phyloP scores from a whole-genome alignment of 2,797 vertebrate genomes.

The Esox lucius region DNA sequence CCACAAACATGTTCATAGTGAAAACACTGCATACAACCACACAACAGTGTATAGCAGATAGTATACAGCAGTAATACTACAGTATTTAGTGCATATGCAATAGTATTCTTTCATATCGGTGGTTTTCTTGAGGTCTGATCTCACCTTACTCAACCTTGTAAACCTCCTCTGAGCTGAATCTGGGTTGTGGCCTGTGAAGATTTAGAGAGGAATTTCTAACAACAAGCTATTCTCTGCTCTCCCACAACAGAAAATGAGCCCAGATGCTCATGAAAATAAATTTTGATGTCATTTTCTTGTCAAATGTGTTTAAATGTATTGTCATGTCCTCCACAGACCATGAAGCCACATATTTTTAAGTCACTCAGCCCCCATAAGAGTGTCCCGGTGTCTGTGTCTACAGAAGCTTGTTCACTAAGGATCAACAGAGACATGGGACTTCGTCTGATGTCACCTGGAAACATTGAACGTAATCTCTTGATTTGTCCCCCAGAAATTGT shows the following conservation, averaged over 20 bases:
- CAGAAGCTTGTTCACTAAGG: background rate
- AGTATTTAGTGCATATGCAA: no score
- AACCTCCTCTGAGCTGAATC: conserved; percentile 37
- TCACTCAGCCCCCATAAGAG: background rate
- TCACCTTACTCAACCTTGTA: background rate
- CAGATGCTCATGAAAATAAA: background rate
- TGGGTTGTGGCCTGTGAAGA: conserved; percentile 46
- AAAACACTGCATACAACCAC: no score
- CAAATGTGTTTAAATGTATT: background rate
- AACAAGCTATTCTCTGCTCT: background rate
- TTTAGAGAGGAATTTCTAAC: conserved; percentile 53
- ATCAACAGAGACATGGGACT: background rate
- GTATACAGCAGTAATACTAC: no score
- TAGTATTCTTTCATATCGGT: no score
- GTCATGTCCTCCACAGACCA: background rate
- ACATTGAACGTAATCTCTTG: background rate
- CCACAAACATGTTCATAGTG: no score
- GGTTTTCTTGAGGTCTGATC: background rate
- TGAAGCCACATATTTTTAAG: background rate
- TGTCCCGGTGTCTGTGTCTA: background rate
- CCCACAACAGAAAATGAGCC: background rate
- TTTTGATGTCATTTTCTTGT: background rate
- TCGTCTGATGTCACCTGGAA: background rate
- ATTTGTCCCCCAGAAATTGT: background rate
- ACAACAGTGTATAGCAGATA: no score